These are phyloP conservation scores for Gobio gobio DNA, from an alignment of 2,113 vertebrate genomes.

Conservation along the genomic window DNA sequence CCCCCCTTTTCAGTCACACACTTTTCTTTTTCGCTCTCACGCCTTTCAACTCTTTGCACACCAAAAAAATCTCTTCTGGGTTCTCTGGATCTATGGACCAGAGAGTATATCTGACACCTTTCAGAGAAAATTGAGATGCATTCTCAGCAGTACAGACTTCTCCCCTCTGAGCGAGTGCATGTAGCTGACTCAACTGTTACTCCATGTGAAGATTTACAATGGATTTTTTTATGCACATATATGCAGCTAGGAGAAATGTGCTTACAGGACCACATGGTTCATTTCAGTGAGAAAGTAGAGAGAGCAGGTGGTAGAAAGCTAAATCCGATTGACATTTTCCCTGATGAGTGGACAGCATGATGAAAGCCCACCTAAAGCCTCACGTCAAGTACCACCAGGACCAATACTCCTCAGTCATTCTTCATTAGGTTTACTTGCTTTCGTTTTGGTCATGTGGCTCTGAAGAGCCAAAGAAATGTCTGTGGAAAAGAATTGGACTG, in stretches of 20 bases:
- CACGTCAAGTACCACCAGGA: background rate
- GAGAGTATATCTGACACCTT: constrained; percentile 23
- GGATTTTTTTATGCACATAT: constrained; percentile 55
- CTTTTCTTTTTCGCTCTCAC: constrained; percentile 11
- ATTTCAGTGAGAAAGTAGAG: background rate
- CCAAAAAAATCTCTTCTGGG: background rate
- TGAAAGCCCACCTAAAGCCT: constrained; percentile 17
- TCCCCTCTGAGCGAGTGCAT: constrained; percentile 52
- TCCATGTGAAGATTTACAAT: constrained; percentile 53
- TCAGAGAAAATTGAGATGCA: constrained; percentile 67
- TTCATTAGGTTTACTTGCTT: constrained; percentile 69
- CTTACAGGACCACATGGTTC: background rate
- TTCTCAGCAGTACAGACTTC: constrained; percentile 66
- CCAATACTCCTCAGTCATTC: constrained; percentile 40
- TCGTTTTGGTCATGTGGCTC: constrained; percentile 63
- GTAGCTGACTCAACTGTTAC: constrained; percentile 71
- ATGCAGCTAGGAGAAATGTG: background rate
- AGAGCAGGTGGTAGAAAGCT: constrained; percentile 22
- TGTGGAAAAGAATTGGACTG: constrained; percentile 66
- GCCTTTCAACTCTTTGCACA: constrained; percentile 5
- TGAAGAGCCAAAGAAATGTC: constrained; percentile 52
- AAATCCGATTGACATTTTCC: background rate
- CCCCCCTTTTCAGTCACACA: background rate
- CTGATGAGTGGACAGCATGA: constrained; percentile 22
- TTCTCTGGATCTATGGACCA: background rate